Evolutionary conservation across 2,797 vertebrate species (phyloP).

Genomic region (Lerista edwardsae): DNA sequence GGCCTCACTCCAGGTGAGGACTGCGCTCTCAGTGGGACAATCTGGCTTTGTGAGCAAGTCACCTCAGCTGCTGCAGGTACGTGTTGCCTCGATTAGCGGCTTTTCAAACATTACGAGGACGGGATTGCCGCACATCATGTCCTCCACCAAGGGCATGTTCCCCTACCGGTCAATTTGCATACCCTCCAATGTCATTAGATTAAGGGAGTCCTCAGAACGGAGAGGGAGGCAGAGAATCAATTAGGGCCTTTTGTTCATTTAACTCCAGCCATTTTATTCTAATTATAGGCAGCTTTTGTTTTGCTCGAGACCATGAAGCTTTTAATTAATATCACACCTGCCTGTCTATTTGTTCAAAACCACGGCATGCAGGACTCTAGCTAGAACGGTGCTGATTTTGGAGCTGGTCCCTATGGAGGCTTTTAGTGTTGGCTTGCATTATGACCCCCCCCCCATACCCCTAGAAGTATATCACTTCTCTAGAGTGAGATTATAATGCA

Average conservation of each 20-base stretch:
- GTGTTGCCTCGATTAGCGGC: conserved; percentile 73
- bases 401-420: not conserved
- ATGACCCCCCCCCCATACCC: not conserved
- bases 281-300: conserved; percentile 71
- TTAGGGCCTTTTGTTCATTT: conserved; percentile 68
- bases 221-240: conserved; percentile 64
- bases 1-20: too few relatives aligned
- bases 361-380: not conserved
- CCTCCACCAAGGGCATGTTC: conserved; percentile 78
- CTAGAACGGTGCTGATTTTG: conserved; percentile 33
- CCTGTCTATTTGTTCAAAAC: conserved; percentile 22
- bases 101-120: conserved; percentile 70
- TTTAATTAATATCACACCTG: conserved; percentile 60
- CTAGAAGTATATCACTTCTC: not conserved
- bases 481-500: not conserved
- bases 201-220: conserved; percentile 70
- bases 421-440: not conserved
- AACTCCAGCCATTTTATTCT: conserved; percentile 63
- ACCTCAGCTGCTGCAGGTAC: conserved; percentile 63
- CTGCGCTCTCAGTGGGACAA: too few relatives aligned
- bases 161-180: conserved; percentile 79
- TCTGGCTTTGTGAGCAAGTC: conserved; percentile 73
- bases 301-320: conserved; percentile 59
- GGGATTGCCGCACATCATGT: conserved; percentile 75
- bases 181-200: conserved; percentile 74